phyloP scores from a whole-genome alignment of 2,888 invertebrate genomes.

The Tridacna crocea region DNA sequence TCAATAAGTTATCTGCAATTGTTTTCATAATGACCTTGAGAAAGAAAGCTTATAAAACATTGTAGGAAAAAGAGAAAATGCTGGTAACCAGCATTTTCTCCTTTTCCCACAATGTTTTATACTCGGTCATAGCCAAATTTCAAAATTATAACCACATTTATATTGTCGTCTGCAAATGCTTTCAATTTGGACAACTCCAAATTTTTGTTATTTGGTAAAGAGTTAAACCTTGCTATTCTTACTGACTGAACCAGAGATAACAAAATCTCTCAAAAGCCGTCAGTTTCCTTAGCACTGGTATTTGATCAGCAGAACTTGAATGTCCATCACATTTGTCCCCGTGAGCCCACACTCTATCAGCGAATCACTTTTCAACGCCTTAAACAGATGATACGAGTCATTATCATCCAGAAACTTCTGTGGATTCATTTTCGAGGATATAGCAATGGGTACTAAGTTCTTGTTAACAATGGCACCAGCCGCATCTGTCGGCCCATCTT shows the following conservation, averaged over 20 bases:
- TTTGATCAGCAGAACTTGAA: conserved; percentile 85
- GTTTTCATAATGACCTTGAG: neutral
- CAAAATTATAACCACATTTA: neutral
- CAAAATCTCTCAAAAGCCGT: neutral
- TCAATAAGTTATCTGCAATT: neutral
- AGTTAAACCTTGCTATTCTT: neutral
- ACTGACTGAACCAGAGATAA: neutral
- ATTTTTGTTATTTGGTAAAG: neutral
- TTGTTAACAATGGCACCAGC: conserved; percentile 93
- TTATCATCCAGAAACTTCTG: conserved; percentile 88
- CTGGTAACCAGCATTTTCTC: no score
- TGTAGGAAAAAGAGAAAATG: neutral
- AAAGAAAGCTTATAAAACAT: neutral
- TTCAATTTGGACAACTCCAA: neutral
- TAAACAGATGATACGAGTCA: conserved; percentile 94
- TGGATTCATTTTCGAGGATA: conserved; percentile 81
- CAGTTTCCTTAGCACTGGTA: neutral
- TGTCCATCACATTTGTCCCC: conserved; percentile 99
- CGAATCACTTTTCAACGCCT: conserved; percentile 87
- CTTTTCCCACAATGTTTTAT: neutral
- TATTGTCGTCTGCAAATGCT: neutral
- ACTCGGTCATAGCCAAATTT: neutral
- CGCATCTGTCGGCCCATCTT: conserved; percentile 98
- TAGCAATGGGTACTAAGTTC: conserved; percentile 83
- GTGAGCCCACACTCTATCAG: conserved; percentile 95